Evolutionary conservation across 2,888 invertebrate species (phyloP).

Genomic region (Dyspetes luteomarginatus): DNA sequence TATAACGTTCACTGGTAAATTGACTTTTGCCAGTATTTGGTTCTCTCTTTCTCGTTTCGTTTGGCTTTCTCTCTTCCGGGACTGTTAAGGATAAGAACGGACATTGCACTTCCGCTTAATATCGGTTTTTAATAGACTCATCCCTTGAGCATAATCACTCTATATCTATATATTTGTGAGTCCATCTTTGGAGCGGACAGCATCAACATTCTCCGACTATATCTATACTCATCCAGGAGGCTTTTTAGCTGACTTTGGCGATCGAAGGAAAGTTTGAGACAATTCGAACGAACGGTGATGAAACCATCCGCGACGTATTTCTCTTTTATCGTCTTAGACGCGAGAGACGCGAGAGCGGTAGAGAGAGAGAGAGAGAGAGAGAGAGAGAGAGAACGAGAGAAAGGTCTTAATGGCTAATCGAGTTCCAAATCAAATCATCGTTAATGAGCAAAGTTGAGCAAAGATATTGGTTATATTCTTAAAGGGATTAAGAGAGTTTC

Average conservation of each 20-base stretch:
- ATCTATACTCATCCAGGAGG: slow-evolving; percentile 30
- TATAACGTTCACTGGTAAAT: slow-evolving; percentile 25
- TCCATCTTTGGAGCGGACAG: slow-evolving; percentile 23
- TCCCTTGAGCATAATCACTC: slow-evolving; percentile 1
- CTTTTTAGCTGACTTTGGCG: slow-evolving; percentile 62
- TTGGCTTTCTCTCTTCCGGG: not conserved
- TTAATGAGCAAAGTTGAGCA: slow-evolving; percentile 80
- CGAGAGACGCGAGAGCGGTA: slow-evolving; percentile 67
- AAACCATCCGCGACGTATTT: slow-evolving; percentile 71
- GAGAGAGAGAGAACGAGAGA: not conserved
- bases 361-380: not conserved
- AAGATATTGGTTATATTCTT: slow-evolving; percentile 65
- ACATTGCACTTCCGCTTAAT: slow-evolving; percentile 14
- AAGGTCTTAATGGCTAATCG: slow-evolving; percentile 79
- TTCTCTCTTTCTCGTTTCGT: not conserved
- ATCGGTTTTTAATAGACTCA: slow-evolving; percentile 52
- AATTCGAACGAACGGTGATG: slow-evolving; percentile 76
- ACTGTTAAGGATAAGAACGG: slow-evolving; percentile 8
- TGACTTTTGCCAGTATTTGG: slow-evolving; percentile 10
- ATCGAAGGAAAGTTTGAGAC: slow-evolving; percentile 75
- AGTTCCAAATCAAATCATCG: slow-evolving; percentile 81
- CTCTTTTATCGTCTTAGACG: slow-evolving; percentile 72
- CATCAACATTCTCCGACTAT: slow-evolving; percentile 25
- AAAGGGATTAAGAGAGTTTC: slow-evolving; percentile 1
- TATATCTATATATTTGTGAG: slow-evolving; percentile 11